These are phyloP conservation scores for Drosophila virilis DNA, from an alignment of 1,140 invertebrate species.

Conservation along the genomic window DNA sequence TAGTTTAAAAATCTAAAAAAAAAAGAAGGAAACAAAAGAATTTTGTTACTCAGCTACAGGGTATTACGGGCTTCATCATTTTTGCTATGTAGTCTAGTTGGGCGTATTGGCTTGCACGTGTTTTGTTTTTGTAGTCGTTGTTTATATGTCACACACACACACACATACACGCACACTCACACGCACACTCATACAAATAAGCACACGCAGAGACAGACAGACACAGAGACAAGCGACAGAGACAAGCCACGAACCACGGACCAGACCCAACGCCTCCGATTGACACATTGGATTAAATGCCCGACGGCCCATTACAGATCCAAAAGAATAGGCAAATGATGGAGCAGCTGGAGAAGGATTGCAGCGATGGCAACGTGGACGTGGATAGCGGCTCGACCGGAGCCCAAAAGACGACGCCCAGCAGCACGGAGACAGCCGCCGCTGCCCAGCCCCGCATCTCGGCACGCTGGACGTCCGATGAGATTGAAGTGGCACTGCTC, in stretches of 20 bases:
- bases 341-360: slow-evolving; percentile 90
- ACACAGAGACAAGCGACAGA: slow-evolving; percentile 3
- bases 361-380: slow-evolving; percentile 47
- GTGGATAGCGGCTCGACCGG: slow-evolving; percentile 81
- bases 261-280: slow-evolving; percentile 9
- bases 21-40: too few relatives aligned
- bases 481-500: slow-evolving; percentile 95
- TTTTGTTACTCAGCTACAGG: neutral
- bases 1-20: too few relatives aligned
- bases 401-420: neutral
- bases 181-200: neutral
- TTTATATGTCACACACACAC: neutral
- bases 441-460: slow-evolving; percentile 88
- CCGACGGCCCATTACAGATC: slow-evolving; percentile 87
- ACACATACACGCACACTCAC: neutral
- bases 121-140: slow-evolving; percentile 4
- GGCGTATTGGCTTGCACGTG: slow-evolving; percentile 8
- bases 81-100: neutral
- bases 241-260: neutral
- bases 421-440: neutral
- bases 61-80: neutral
- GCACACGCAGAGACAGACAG: neutral
- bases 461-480: slow-evolving; percentile 96
- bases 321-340: slow-evolving; percentile 97
- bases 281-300: slow-evolving; percentile 62